Conservation (phyloP, 2,888 invertebrate species). For the Luffia ferchaultella region DNA sequence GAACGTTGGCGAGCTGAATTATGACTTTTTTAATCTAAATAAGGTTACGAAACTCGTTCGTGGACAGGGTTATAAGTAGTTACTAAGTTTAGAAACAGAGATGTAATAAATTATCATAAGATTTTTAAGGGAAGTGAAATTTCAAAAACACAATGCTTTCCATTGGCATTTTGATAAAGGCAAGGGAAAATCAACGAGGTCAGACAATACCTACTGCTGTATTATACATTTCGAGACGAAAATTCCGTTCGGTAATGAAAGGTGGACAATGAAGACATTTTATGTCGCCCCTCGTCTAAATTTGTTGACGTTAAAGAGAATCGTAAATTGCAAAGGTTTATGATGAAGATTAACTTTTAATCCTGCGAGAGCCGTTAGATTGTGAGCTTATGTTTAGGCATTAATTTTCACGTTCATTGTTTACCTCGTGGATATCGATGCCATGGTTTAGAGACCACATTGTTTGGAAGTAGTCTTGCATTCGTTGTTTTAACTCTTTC, state of each 20-base stretch:
- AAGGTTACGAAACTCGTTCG: too few relatives aligned
- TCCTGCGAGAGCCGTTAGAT: neutral
- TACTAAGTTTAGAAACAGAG: too few relatives aligned
- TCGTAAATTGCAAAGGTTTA: neutral
- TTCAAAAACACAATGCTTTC: too few relatives aligned
- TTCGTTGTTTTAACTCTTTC: conserved; percentile 91
- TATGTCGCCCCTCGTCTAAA: neutral
- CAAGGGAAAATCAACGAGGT: too few relatives aligned
- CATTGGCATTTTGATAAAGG: too few relatives aligned
- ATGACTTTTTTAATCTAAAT: too few relatives aligned
- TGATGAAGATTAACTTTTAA: neutral
- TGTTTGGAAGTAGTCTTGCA: conserved; percentile 98
- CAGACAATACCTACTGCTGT: neutral
- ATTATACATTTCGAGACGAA: neutral
- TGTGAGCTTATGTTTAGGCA: neutral
- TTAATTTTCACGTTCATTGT: conserved; percentile 12
- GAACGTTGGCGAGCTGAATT: too few relatives aligned
- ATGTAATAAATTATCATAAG: too few relatives aligned
- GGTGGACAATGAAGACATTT: neutral
- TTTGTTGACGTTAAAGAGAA: neutral
- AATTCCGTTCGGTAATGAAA: neutral
- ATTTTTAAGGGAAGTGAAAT: too few relatives aligned
- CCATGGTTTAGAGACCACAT: conserved; percentile 98
- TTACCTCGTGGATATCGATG: conserved; percentile 95
- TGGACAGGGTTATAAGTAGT: too few relatives aligned